These are phyloP conservation scores for Acrocephalus kingi DNA, from an alignment of 2,113 vertebrate species.

Conservation along the genomic window DNA sequence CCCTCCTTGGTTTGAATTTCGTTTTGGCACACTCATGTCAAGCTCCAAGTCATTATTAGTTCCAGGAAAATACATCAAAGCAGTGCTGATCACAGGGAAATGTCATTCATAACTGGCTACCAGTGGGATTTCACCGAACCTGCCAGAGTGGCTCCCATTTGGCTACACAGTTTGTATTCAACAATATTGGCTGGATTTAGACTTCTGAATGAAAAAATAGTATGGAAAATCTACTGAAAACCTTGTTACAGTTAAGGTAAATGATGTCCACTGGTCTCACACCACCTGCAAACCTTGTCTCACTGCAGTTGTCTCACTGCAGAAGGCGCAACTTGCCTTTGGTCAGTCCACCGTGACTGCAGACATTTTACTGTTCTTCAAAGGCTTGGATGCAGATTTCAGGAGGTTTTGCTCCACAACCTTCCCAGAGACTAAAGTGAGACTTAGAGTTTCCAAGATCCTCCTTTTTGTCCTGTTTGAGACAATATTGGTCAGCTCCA, in stretches of 20 bases:
- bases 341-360: not conserved
- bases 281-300: not conserved
- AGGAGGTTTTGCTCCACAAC: not conserved
- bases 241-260: not conserved
- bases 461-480: not conserved
- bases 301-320: not conserved
- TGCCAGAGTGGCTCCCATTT: not conserved
- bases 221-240: not conserved
- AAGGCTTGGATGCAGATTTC: not conserved
- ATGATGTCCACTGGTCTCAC: not conserved
- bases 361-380: not conserved
- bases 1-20: not conserved
- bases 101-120: not conserved
- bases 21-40: not conserved
- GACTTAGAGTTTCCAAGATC: not conserved
- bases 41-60: not conserved
- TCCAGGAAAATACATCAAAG: not conserved
- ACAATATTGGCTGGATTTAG: not conserved
- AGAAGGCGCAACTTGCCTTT: not conserved
- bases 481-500: not conserved
- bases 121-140: not conserved
- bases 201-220: not conserved
- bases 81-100: not conserved
- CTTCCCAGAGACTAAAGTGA: not conserved
- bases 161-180: not conserved